A percentile compares a stretch with the other conserved stretches of the same genome.
Conservation (phyloP, 2,797 vertebrate species). For the Poecile montanus region DNA sequence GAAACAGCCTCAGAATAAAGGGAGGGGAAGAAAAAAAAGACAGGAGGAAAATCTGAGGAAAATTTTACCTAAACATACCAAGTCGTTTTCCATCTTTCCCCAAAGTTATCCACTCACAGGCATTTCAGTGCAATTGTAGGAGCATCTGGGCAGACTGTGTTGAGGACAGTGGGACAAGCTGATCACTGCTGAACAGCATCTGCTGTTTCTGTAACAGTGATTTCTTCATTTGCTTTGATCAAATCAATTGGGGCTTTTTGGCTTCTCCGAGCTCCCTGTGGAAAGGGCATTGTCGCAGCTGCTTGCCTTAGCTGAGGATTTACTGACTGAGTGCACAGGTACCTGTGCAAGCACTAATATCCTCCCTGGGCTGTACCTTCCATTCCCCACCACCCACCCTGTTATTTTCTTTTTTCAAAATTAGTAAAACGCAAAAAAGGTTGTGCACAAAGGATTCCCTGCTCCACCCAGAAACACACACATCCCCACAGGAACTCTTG, state of each 20-base stretch:
- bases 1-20: neutral
- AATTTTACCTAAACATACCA: neutral
- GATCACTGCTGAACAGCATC: neutral
- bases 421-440: neutral
- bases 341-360: neutral
- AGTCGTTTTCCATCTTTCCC: neutral
- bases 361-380: neutral
- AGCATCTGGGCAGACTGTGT: neutral
- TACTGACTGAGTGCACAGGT: neutral
- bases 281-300: neutral
- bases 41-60: neutral
- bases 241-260: neutral
- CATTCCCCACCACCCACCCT: neutral
- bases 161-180: neutral
- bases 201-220: neutral
- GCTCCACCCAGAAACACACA: neutral
- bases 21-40: fast-evolving
- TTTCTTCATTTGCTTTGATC: neutral
- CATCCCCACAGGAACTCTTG: neutral
- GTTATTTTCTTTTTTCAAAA: neutral
- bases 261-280: neutral
- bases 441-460: neutral
- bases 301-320: neutral
- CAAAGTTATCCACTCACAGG: neutral
- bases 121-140: neutral